Evolutionary conservation across 2,113 vertebrate species (phyloP).

Genomic region (Heliornis fulica): DNA sequence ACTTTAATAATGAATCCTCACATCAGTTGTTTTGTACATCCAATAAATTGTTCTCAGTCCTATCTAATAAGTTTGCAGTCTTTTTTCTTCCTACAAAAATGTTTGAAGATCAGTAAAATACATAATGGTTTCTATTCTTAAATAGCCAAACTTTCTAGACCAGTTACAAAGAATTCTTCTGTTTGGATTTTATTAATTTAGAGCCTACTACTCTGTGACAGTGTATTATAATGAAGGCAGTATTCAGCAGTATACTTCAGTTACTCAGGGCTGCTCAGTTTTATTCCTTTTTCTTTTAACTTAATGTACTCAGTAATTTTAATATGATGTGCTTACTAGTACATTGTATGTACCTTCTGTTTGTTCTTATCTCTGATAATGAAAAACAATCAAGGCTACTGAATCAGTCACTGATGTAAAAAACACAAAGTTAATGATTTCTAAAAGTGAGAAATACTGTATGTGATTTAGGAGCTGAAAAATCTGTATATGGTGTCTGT

Average conservation of each 20-base stretch:
- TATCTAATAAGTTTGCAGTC: background rate
- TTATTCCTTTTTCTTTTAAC: background rate
- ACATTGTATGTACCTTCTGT: background rate
- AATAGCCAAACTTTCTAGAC: background rate
- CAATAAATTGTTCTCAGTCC: background rate
- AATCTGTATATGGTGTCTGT: background rate
- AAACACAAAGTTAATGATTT: background rate
- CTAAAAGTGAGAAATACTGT: background rate
- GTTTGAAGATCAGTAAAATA: background rate
- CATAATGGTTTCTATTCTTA: background rate
- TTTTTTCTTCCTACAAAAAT: background rate
- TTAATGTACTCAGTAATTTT: background rate
- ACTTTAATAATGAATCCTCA: background rate
- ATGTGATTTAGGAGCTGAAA: background rate
- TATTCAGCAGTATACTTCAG: background rate
- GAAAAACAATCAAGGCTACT: background rate
- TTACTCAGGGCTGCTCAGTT: background rate
- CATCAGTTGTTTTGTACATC: background rate
- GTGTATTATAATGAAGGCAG: background rate
- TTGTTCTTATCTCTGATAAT: conserved; percentile 1
- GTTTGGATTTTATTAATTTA: conserved; percentile 7
- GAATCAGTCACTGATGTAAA: background rate
- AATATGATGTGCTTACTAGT: background rate
- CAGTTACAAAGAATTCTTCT: background rate
- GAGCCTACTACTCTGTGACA: background rate